phyloP scores from a whole-genome alignment of 2,797 vertebrate species.

The Fistularia commersonii region DNA sequence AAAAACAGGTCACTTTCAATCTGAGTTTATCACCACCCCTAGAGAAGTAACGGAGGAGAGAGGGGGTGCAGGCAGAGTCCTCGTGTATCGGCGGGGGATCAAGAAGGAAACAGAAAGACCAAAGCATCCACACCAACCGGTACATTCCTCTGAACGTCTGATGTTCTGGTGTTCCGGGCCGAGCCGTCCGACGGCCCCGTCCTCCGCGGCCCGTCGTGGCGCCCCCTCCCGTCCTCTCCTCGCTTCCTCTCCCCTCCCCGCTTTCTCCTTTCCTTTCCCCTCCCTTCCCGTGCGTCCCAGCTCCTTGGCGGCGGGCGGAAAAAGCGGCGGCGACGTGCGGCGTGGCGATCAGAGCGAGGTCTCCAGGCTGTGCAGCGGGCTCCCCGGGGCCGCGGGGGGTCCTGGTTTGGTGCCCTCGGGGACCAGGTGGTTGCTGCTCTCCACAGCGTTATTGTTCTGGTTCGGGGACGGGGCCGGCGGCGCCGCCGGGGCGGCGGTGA shows the following conservation, averaged over 20 bases:
- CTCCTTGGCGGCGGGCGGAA: conserved; percentile 54
- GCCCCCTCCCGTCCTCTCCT: conserved; percentile 62
- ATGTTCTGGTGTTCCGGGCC: conserved; percentile 82
- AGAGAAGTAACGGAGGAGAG: conserved; percentile 73
- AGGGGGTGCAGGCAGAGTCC: conserved; percentile 58
- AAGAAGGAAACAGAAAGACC: conserved; percentile 64
- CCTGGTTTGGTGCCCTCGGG: conserved; percentile 90
- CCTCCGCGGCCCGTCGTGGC: conserved; percentile 27
- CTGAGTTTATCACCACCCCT: conserved; percentile 85
- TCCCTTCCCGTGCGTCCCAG: conserved; percentile 40
- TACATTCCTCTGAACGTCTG: conserved; percentile 93
- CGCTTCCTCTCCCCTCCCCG: too few species aligned
- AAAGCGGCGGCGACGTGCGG: conserved; percentile 41
- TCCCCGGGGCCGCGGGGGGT: conserved; percentile 89
- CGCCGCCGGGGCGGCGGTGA: conserved; percentile 68
- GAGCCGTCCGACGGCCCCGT: conserved; percentile 22
- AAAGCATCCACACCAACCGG: conserved; percentile 83
- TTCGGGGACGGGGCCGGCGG: conserved; percentile 83
- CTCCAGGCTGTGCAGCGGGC: conserved; percentile 99
- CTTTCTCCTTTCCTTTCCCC: too few species aligned
- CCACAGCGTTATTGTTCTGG: conserved; percentile 99
- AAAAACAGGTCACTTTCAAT: conserved; percentile 90
- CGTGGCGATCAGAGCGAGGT: conserved; percentile 92
- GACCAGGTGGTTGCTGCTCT: conserved; percentile 91
- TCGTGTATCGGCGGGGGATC: conserved; percentile 67